Conservation (phyloP, 2,113 vertebrate genomes). For the Chloebia gouldiae region DNA sequence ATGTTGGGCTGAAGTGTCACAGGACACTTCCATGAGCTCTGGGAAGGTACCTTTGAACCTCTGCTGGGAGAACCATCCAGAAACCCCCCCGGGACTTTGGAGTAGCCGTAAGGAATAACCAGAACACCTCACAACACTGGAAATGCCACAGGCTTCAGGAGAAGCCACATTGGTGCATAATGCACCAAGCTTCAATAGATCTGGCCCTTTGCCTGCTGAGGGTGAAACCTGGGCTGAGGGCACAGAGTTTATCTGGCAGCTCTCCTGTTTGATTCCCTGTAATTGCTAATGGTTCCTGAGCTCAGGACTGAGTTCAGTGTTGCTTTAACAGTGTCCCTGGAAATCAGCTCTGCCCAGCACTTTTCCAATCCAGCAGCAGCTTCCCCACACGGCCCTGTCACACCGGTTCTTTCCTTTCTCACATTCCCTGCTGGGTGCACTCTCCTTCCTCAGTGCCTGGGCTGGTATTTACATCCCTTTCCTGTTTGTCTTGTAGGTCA, state of each 20-base stretch:
- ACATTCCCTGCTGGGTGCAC: background rate
- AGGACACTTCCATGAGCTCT: background rate
- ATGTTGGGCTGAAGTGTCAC: fast-evolving
- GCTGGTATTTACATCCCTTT: background rate
- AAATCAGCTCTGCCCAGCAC: slow-evolving; percentile 1
- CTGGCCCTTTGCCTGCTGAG: background rate
- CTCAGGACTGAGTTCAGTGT: background rate
- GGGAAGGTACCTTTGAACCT: background rate
- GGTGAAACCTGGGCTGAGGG: background rate
- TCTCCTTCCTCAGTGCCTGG: background rate
- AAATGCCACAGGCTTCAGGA: background rate
- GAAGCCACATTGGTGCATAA: background rate
- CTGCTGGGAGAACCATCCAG: background rate
- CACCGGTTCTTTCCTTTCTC: background rate
- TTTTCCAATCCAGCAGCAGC: background rate
- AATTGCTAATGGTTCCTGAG: background rate
- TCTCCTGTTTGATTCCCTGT: background rate
- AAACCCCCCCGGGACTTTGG: background rate
- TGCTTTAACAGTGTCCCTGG: background rate
- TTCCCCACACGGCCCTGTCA: background rate
- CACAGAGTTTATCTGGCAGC: background rate
- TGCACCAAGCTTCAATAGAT: background rate
- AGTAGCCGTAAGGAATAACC: background rate
- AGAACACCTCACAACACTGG: background rate
- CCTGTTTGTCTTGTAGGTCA: slow-evolving; percentile 67